Evolutionary conservation across 2,888 invertebrate genomes (phyloP).

Genomic region (Dinocampus coccinellae): DNA sequence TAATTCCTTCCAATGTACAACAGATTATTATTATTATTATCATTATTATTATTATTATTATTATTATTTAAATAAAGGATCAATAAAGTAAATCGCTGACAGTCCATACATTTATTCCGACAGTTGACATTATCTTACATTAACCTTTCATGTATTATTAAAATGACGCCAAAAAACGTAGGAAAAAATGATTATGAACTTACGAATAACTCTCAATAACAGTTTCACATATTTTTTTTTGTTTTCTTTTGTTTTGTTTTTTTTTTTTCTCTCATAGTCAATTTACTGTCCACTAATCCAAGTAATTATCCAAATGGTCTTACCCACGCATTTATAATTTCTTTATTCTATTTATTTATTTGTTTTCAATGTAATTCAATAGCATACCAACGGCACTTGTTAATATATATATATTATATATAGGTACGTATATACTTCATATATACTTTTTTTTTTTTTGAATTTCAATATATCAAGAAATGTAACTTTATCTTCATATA

Average conservation of each 20-base stretch:
- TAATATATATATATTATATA: slow-evolving; percentile 29
- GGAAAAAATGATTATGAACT: slow-evolving; percentile 8
- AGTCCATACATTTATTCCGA: slow-evolving; percentile 12
- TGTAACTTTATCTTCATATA: background rate
- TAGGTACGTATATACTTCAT: slow-evolving; percentile 22
- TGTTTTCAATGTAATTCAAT: slow-evolving; percentile 7
- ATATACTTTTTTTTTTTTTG: too few species aligned
- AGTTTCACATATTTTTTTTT: background rate
- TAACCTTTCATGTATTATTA: background rate
- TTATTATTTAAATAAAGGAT: background rate
- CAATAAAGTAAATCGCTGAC: slow-evolving; percentile 10
- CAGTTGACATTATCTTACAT: slow-evolving; percentile 24
- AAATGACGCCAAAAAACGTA: background rate
- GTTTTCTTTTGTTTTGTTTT: too few species aligned
- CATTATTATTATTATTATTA: background rate
- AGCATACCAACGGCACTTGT: slow-evolving; percentile 33
- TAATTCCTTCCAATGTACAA: slow-evolving; percentile 20
- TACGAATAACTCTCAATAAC: background rate
- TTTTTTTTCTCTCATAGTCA: background rate
- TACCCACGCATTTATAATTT: slow-evolving; percentile 15
- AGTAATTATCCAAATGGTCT: background rate
- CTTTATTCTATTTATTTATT: slow-evolving; percentile 10
- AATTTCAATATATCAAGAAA: slow-evolving; percentile 19
- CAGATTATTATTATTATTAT: background rate
- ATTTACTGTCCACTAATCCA: background rate